A percentile compares a stretch with the other conserved stretches of the same genome.
Conservation (phyloP, 2,797 vertebrate species). For the Pseudomugil tenellus region DNA sequence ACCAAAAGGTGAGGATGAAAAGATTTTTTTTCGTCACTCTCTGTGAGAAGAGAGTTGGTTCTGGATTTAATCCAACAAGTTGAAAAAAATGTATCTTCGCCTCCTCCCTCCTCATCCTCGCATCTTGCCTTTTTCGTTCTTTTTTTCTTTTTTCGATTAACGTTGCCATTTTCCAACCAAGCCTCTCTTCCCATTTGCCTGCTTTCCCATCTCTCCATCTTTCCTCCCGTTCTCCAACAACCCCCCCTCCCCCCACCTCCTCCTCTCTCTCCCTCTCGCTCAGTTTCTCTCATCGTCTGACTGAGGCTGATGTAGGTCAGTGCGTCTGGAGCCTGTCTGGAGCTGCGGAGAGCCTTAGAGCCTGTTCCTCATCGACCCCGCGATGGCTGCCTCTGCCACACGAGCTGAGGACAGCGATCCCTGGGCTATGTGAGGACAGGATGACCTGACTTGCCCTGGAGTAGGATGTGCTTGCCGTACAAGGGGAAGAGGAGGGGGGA, state of each 20-base stretch:
- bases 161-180: constrained; percentile 23
- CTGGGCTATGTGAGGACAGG: constrained; percentile 68
- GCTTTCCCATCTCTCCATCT: constrained; percentile 46
- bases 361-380: constrained; percentile 56
- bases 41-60: constrained; percentile 28
- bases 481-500: constrained; percentile 12
- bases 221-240: constrained; percentile 30
- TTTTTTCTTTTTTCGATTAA: constrained; percentile 37
- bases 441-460: constrained; percentile 67
- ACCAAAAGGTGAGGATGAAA: constrained; percentile 44
- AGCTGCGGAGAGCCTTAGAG: constrained; percentile 68
- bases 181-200: constrained; percentile 22
- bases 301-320: constrained; percentile 81
- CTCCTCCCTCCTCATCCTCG: neutral
- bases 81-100: neutral
- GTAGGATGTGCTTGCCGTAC: constrained; percentile 56
- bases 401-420: constrained; percentile 52
- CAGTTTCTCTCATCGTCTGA: constrained; percentile 62
- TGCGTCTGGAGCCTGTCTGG: constrained; percentile 78
- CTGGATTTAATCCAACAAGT: constrained; percentile 21
- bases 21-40: constrained; percentile 30
- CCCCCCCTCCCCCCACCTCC: constrained; percentile 11
- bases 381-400: constrained; percentile 41
- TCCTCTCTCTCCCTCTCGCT: constrained; percentile 28
- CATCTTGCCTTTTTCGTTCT: constrained; percentile 4